These are phyloP conservation scores for Balearica regulorum DNA, from an alignment of 2,797 vertebrate genomes.

Conservation along the genomic window DNA sequence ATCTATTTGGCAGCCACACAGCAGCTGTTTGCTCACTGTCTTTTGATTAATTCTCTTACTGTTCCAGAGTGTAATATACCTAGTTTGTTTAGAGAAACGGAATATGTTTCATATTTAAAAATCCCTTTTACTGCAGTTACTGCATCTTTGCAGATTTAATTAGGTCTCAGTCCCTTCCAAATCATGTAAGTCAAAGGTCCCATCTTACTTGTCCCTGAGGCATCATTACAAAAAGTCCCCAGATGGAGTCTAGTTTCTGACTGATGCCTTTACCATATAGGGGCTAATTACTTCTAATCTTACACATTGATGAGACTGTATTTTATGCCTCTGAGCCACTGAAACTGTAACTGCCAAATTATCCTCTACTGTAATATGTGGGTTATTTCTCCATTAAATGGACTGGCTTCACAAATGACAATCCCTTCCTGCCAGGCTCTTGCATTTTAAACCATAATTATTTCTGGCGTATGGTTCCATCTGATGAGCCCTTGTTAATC, in stretches of 20 bases:
- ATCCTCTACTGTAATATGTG: background rate
- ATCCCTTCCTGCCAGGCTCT: background rate
- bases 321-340: slow-evolving; percentile 36
- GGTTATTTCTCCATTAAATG: background rate
- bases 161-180: slow-evolving; percentile 38
- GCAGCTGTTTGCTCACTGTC: background rate
- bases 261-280: slow-evolving; percentile 8
- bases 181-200: slow-evolving; percentile 30
- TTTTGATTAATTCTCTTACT: slow-evolving; percentile 28
- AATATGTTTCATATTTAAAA: slow-evolving; percentile 26
- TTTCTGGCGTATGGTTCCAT: background rate
- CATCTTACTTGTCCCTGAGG: background rate
- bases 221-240: slow-evolving; percentile 11
- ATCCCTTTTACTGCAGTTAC: slow-evolving; percentile 11
- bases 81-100: slow-evolving; percentile 26
- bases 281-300: slow-evolving; percentile 50
- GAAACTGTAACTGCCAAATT: slow-evolving; percentile 11
- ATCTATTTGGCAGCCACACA: background rate
- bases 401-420: background rate
- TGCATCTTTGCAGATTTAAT: slow-evolving; percentile 36
- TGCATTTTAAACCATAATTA: background rate
- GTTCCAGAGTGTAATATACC: slow-evolving; percentile 22
- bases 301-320: slow-evolving; percentile 34
- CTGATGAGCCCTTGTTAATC: background rate
- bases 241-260: background rate